Evolutionary conservation across 2,113 vertebrate species (phyloP).

Genomic region (Corvus hawaiiensis): DNA sequence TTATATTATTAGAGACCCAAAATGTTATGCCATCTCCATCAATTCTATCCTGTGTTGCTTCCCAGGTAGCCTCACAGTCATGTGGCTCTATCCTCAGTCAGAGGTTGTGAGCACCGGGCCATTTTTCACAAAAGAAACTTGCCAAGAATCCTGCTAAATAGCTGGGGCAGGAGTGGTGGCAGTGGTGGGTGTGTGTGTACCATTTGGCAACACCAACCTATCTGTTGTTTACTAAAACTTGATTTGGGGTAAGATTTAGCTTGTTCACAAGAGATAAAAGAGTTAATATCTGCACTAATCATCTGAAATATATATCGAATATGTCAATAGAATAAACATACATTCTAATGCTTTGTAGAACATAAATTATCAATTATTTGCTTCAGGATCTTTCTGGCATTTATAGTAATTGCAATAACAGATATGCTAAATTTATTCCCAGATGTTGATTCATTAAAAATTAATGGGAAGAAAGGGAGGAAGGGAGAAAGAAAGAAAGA

Average conservation of each 20-base stretch:
- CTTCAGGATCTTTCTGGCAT: neutral
- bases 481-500: too few relatives aligned
- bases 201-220: neutral
- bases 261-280: neutral
- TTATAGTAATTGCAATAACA: neutral
- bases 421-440: neutral
- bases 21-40: neutral
- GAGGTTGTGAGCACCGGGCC: neutral
- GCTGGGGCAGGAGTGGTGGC: accelerated
- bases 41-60: neutral
- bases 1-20: neutral
- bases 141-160: neutral
- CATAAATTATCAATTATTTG: neutral
- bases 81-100: neutral
- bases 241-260: neutral
- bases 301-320: neutral
- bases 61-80: neutral
- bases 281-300: neutral
- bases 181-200: neutral
- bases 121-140: neutral
- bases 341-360: neutral
- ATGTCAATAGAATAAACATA: neutral
- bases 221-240: neutral
- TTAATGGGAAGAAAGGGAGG: neutral
- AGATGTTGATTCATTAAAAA: neutral